Percentiles rank a stretch among this genome's conserved stretches.
These are phyloP conservation scores for Chalcis sispes DNA, from an alignment of 2,888 invertebrate genomes.

Conservation along the genomic window DNA sequence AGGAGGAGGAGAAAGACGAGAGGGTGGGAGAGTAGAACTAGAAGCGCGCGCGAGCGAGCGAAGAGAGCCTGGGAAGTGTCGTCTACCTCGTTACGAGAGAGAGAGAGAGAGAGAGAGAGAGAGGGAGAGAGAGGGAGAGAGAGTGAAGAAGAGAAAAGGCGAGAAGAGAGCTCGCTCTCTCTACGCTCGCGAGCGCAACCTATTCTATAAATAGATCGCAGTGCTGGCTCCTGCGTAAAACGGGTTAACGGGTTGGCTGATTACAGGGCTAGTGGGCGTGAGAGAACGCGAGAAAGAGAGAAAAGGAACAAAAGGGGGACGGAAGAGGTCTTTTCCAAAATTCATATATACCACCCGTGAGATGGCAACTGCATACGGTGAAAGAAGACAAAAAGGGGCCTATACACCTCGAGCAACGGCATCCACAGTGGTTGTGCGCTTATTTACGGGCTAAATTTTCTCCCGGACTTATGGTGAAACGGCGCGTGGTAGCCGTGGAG, in stretches of 20 bases:
- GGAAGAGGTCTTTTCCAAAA: slow-evolving; percentile 57
- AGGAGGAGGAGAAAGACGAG: too few relatives aligned
- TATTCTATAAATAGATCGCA: slow-evolving; percentile 60
- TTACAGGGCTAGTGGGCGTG: too few relatives aligned
- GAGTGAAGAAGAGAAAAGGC: slow-evolving; percentile 33
- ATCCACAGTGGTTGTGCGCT: too few relatives aligned
- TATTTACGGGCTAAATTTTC: too few relatives aligned
- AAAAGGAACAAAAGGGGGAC: slow-evolving; percentile 40
- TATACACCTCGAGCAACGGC: too few relatives aligned
- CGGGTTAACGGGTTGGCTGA: slow-evolving; percentile 56
- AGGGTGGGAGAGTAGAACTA: neutral
- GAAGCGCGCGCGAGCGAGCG: neutral
- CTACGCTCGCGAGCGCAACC: slow-evolving; percentile 42
- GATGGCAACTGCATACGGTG: too few relatives aligned
- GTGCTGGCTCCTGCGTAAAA: slow-evolving; percentile 59
- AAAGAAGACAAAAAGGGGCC: too few relatives aligned
- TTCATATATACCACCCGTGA: slow-evolving; percentile 34
- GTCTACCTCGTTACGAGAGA: slow-evolving; percentile 57
- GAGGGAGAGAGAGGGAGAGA: slow-evolving; percentile 38
- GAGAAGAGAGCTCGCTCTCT: slow-evolving; percentile 50
- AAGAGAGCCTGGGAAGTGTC: slow-evolving; percentile 53
- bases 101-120: slow-evolving; percentile 43
- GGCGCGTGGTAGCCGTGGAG: neutral
- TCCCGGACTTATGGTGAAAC: neutral
- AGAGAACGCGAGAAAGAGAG: slow-evolving; percentile 33